A percentile compares a stretch with the other conserved stretches of the same genome.
Conservation (phyloP, 2,888 invertebrate genomes). For the Acholoe squamosa region DNA sequence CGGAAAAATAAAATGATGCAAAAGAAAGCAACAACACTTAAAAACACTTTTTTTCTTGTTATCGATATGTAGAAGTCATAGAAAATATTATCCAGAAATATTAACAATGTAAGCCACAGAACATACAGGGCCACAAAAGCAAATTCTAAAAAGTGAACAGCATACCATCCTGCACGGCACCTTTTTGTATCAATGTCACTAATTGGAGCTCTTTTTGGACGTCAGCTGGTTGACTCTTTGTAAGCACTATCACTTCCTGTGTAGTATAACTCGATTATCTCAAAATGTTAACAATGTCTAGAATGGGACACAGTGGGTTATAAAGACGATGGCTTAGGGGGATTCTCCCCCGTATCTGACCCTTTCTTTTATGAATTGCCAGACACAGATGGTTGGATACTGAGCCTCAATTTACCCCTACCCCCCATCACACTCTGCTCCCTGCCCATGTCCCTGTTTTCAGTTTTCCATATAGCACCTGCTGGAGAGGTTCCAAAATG, state of each 20-base stretch:
- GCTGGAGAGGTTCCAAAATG: too few relatives aligned
- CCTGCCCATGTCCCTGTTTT: not conserved
- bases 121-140: too few relatives aligned
- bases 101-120: too few relatives aligned
- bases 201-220: not conserved
- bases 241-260: not conserved
- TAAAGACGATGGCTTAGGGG: not conserved
- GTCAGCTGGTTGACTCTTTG: not conserved
- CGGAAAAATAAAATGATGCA: too few relatives aligned
- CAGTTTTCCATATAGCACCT: not conserved
- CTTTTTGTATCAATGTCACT: constrained; percentile 8
- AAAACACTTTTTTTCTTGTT: too few relatives aligned
- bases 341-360: not conserved
- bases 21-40: too few relatives aligned
- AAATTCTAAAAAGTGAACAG: too few relatives aligned
- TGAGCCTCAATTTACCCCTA: constrained; percentile 17
- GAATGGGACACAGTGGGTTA: not conserved
- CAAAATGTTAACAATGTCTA: not conserved
- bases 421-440: not conserved
- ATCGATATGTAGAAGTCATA: too few relatives aligned
- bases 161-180: too few relatives aligned
- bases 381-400: constrained; percentile 47
- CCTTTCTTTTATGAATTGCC: constrained; percentile 51
- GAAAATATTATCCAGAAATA: too few relatives aligned
- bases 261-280: constrained; percentile 5